Conservation (phyloP, 2,888 invertebrate genomes). For the Diogma glabrata region DNA sequence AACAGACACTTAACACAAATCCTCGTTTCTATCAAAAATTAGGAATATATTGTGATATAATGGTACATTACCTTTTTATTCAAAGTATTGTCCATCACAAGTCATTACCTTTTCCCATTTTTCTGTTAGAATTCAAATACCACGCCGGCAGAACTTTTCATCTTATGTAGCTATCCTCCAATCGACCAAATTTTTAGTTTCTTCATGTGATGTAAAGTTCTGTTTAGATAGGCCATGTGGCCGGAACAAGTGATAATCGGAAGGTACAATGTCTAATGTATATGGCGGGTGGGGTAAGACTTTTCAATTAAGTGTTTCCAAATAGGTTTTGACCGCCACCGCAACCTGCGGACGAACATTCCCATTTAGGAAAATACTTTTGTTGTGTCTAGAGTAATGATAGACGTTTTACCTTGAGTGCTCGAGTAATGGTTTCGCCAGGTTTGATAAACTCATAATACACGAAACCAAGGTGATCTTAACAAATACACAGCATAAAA, state of each 20-base stretch:
- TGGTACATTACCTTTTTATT: too few relatives aligned
- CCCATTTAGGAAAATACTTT: neutral
- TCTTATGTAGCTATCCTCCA: neutral
- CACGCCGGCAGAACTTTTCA: neutral
- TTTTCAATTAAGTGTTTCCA: neutral
- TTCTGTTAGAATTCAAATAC: neutral
- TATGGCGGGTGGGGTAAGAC: too few relatives aligned
- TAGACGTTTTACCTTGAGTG: neutral
- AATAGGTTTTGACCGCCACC: too few relatives aligned
- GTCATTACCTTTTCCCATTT: neutral
- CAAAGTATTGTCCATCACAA: neutral
- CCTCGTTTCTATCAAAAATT: too few relatives aligned
- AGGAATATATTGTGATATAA: too few relatives aligned
- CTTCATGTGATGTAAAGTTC: neutral
- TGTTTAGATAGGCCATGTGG: neutral
- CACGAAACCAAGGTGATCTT: too few relatives aligned
- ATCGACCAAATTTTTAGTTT: neutral
- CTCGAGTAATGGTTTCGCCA: neutral
- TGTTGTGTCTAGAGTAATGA: neutral
- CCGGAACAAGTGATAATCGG: neutral
- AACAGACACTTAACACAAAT: too few relatives aligned
- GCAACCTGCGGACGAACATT: neutral
- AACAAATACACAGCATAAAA: too few relatives aligned
- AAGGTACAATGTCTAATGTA: neutral
- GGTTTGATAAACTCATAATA: too few relatives aligned